Conservation (phyloP, 2,797 vertebrate species). For the Falco rusticolus region DNA sequence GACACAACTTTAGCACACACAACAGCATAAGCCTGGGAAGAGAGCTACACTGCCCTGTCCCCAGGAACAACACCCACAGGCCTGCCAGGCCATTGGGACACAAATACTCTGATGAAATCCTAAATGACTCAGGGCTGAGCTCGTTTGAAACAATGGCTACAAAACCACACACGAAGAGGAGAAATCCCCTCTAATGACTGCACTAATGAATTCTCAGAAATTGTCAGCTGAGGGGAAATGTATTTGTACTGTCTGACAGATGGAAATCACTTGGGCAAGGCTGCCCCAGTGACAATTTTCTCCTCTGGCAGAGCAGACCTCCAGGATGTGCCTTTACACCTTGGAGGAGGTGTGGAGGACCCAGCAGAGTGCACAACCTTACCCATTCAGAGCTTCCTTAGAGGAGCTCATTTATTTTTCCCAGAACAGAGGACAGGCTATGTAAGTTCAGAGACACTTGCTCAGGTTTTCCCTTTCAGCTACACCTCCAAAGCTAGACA, state of each 20-base stretch:
- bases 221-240: neutral
- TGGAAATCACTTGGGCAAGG: neutral
- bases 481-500: neutral
- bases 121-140: neutral
- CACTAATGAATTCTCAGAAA: neutral
- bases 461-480: neutral
- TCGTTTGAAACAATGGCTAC: neutral
- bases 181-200: neutral
- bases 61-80: neutral
- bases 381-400: neutral
- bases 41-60: neutral
- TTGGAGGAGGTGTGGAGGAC: neutral
- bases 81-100: neutral
- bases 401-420: neutral
- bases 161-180: neutral
- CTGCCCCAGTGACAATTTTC: neutral
- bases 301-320: neutral
- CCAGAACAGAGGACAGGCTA: neutral
- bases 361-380: neutral
- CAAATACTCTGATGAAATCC: neutral
- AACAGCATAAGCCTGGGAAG: neutral
- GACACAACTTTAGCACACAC: neutral
- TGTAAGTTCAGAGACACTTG: neutral
- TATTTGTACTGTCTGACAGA: neutral
- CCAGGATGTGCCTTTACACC: neutral